These are phyloP conservation scores for Apeltes quadracus DNA, from an alignment of 2,113 vertebrate genomes.

Conservation along the genomic window DNA sequence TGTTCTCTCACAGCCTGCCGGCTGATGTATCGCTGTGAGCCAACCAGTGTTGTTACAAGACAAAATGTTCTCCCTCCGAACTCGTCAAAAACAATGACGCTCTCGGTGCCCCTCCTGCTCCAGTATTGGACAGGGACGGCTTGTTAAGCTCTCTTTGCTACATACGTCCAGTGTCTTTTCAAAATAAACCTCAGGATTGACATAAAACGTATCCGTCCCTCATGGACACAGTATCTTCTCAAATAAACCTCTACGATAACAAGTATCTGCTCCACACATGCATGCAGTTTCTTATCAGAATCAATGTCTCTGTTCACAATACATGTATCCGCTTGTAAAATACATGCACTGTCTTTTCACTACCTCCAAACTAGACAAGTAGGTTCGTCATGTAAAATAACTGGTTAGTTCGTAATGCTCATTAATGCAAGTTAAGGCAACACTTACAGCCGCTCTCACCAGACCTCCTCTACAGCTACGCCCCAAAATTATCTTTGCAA, in stretches of 20 bases:
- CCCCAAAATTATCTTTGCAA: not conserved
- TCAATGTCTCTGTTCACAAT: not conserved
- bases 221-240: too few species aligned
- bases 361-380: not conserved
- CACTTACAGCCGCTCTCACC: not conserved
- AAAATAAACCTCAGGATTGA: too few species aligned
- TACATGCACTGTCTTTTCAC: not conserved
- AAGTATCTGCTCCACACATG: too few species aligned
- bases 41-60: not conserved
- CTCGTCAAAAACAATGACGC: not conserved
- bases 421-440: not conserved
- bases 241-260: too few species aligned
- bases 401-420: not conserved
- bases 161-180: too few species aligned
- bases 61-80: not conserved
- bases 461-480: not conserved
- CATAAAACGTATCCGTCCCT: too few species aligned
- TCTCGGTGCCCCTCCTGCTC: not conserved
- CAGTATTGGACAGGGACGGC: not conserved
- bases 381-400: not conserved
- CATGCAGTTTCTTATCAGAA: not conserved
- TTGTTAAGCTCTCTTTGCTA: too few species aligned
- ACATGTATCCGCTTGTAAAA: not conserved
- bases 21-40: constrained; percentile 32
- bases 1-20: constrained; percentile 21